phyloP scores from a whole-genome alignment of 2,113 vertebrate species.

The Eulemur rufifrons region DNA sequence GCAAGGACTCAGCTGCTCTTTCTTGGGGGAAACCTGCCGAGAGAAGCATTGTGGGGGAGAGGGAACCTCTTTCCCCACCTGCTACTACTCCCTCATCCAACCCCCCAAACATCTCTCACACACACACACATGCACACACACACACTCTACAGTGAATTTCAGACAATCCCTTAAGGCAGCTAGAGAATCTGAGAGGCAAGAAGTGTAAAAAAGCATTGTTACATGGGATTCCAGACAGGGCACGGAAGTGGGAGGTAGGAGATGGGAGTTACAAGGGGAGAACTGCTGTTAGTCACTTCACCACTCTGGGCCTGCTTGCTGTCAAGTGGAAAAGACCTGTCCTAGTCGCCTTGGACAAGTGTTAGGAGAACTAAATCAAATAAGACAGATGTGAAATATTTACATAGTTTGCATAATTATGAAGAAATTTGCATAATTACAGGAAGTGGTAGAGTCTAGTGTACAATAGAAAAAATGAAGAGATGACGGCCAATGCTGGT shows the following conservation, averaged over 20 bases:
- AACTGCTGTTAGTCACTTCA: neutral
- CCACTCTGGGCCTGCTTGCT: neutral
- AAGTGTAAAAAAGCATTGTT: neutral
- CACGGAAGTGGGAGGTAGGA: neutral
- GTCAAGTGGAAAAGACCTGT: neutral
- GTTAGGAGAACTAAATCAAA: slow-evolving; percentile 3
- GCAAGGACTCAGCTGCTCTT: slow-evolving; percentile 23
- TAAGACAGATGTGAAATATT: neutral
- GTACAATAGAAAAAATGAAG: neutral
- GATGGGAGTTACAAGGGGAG: neutral
- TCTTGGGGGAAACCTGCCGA: slow-evolving; percentile 60
- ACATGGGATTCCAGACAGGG: neutral
- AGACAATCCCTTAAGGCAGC: neutral
- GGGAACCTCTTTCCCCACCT: slow-evolving; percentile 21
- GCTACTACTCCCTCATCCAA: neutral
- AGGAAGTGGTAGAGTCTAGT: neutral
- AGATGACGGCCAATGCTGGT: neutral
- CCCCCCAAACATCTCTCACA: neutral
- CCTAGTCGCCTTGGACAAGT: neutral
- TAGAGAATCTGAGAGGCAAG: neutral
- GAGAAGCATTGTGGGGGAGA: slow-evolving; percentile 42
- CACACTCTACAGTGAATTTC: neutral
- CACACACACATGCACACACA: neutral
- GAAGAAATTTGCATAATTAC: neutral
- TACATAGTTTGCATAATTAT: neutral